Conservation (phyloP, 2,797 vertebrate species). For the Myotis vivesi region DNA sequence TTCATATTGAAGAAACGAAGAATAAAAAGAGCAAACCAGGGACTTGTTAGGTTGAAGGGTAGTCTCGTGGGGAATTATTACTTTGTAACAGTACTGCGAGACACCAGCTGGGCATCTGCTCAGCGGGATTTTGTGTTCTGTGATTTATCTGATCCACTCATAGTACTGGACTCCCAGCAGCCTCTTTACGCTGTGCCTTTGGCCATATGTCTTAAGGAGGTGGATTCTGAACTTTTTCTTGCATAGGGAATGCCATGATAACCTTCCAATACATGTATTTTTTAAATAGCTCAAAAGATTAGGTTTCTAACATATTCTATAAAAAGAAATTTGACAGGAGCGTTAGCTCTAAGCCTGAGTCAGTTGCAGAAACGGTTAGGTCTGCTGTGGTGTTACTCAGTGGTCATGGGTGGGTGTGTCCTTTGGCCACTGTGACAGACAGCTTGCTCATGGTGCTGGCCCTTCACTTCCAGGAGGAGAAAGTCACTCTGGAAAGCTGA, state of each 20-base stretch:
- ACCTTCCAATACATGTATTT: constrained; percentile 1
- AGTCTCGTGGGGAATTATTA: not conserved
- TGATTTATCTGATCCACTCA: not conserved
- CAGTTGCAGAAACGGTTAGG: not conserved
- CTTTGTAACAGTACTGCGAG: not conserved
- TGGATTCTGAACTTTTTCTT: constrained; percentile 29
- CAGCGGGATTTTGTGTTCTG: not conserved
- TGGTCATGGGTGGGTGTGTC: not conserved
- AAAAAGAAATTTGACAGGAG: not conserved
- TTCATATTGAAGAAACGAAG: not conserved
- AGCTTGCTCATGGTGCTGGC: not conserved
- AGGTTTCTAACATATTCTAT: constrained; percentile 23
- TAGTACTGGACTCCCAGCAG: not conserved
- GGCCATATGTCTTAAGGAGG: not conserved
- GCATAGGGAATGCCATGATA: not conserved
- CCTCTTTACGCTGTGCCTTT: not conserved
- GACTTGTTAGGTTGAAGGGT: not conserved
- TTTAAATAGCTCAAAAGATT: not conserved
- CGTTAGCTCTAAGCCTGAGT: not conserved
- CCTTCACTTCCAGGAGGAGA: not conserved
- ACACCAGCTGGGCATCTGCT: not conserved
- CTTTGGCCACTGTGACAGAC: not conserved
- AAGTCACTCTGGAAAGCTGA: not conserved
- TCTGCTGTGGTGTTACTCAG: not conserved
- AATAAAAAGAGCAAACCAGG: not conserved